These are phyloP conservation scores for Xiphophorus hellerii DNA, from an alignment of 2,113 vertebrate genomes.

Conservation along the genomic window DNA sequence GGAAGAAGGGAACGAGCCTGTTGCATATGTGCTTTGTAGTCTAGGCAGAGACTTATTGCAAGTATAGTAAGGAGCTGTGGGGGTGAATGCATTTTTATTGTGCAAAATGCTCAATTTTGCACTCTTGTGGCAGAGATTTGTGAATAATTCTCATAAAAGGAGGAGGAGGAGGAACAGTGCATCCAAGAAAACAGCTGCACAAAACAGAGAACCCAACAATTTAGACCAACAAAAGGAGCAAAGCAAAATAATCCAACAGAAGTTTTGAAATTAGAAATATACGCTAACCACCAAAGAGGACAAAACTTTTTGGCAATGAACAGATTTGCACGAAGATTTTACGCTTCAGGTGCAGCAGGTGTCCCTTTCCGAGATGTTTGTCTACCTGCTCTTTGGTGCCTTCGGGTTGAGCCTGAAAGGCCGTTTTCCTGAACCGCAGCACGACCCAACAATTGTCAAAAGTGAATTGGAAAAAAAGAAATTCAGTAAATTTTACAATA, in stretches of 20 bases:
- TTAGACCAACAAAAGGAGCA: too few species aligned
- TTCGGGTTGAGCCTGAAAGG: neutral
- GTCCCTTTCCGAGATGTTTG: neutral
- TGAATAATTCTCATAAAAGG: neutral
- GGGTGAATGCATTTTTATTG: neutral
- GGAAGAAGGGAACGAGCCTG: neutral
- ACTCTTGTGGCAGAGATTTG: neutral
- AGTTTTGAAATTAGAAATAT: too few species aligned
- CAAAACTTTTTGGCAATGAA: neutral
- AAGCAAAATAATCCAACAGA: neutral
- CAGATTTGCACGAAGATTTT: neutral
- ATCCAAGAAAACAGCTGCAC: too few species aligned
- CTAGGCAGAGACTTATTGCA: slow-evolving; percentile 29
- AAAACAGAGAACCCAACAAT: too few species aligned
- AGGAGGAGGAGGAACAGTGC: neutral
- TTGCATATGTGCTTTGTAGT: slow-evolving; percentile 29
- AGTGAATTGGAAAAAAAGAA: neutral
- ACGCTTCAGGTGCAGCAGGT: neutral
- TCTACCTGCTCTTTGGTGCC: neutral
- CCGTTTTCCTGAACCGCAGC: neutral
- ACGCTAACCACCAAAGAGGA: too few species aligned
- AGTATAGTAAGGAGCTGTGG: neutral
- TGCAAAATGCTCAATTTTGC: neutral
- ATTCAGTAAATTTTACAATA: neutral
- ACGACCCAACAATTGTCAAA: neutral